Percentiles rank a stretch among this genome's conserved stretches.
Conservation (phyloP, 2,113 vertebrate genomes). For the Potamarius usumacintae region DNA sequence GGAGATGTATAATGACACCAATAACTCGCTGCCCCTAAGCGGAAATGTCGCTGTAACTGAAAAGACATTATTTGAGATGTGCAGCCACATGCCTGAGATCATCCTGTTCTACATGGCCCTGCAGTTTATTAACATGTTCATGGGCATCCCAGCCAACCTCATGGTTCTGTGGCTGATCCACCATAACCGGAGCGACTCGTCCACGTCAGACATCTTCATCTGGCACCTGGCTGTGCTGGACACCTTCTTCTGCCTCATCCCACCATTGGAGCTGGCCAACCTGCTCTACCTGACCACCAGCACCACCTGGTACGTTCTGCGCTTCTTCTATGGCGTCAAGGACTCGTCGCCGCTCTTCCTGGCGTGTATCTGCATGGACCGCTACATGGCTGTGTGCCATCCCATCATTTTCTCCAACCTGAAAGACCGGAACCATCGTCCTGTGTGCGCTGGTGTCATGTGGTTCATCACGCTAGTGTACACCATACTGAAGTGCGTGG, state of each 20-base stretch:
- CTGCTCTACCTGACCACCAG: conserved; percentile 63
- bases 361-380: conserved; percentile 75
- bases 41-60: conserved; percentile 43
- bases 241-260: conserved; percentile 69
- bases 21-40: conserved; percentile 57
- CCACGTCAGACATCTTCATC: conserved; percentile 75
- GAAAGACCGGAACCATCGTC: conserved; percentile 65
- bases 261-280: conserved; percentile 68
- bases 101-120: conserved; percentile 71
- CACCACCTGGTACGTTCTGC: conserved; percentile 67
- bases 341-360: conserved; percentile 72
- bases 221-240: conserved; percentile 70
- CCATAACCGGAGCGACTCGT: conserved; percentile 68
- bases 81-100: conserved; percentile 60
- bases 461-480: conserved; percentile 71
- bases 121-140: conserved; percentile 76
- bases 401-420: conserved; percentile 71
- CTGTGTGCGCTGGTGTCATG: conserved; percentile 49
- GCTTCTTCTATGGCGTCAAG: conserved; percentile 74
- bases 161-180: conserved; percentile 73
- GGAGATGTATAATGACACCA: conserved; percentile 52
- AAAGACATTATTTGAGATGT: conserved; percentile 59
- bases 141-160: conserved; percentile 74
- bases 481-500: conserved; percentile 59
- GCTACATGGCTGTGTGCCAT: conserved; percentile 74